A percentile compares a stretch with the other conserved stretches of the same genome.
phyloP scores from a whole-genome alignment of 2,113 vertebrate genomes.

The Neogobius melanostomus region DNA sequence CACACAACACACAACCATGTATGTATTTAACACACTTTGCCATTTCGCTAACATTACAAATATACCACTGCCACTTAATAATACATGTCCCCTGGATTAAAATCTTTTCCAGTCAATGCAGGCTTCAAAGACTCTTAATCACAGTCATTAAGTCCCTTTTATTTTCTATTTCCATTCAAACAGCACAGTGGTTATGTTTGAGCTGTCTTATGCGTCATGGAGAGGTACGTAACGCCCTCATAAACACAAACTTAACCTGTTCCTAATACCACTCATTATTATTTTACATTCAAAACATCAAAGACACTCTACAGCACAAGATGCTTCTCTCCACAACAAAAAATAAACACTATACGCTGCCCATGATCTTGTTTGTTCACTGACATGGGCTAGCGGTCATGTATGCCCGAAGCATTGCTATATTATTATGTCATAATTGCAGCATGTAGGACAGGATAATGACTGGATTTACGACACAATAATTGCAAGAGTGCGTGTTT shows the following conservation, averaged over 20 bases:
- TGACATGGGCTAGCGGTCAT: slow-evolving; percentile 10
- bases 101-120: background rate
- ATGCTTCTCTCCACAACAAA: background rate
- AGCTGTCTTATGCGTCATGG: background rate
- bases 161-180: background rate
- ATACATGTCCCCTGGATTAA: background rate
- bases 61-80: background rate
- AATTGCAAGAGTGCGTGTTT: slow-evolving; percentile 31
- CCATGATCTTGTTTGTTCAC: background rate
- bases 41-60: no score
- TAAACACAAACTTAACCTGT: slow-evolving; percentile 9
- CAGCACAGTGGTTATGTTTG: background rate
- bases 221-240: background rate
- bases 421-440: slow-evolving; percentile 45
- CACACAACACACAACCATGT: background rate
- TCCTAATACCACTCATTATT: background rate
- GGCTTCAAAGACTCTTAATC: slow-evolving; percentile 8
- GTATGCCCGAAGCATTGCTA: slow-evolving; percentile 5
- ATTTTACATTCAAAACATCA: background rate
- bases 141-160: slow-evolving; percentile 6
- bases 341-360: no score
- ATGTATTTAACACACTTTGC: background rate
- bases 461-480: slow-evolving; percentile 44
- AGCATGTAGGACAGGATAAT: slow-evolving; percentile 56
- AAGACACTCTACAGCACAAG: background rate